Conservation (phyloP, 1,140 invertebrate genomes). For the Heliconius himera region DNA sequence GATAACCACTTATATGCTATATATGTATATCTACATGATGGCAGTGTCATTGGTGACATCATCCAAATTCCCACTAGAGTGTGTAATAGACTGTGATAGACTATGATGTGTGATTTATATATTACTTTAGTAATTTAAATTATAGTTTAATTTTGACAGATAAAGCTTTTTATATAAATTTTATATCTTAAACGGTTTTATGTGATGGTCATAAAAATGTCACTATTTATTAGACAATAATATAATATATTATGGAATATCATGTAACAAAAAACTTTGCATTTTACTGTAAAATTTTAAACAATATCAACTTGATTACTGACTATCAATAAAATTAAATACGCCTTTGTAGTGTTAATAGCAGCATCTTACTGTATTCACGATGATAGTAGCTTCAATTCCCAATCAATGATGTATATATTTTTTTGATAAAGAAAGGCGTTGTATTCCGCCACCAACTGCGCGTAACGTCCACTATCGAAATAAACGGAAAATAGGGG, state of each 20-base stretch:
- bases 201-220: slow-evolving; percentile 5
- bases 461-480: too few relatives aligned
- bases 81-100: slow-evolving; percentile 19
- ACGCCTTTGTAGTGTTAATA: too few relatives aligned
- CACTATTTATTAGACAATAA: neutral
- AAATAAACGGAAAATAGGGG: too few relatives aligned
- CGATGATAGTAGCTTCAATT: too few relatives aligned
- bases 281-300: neutral
- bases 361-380: too few relatives aligned
- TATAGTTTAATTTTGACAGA: neutral
- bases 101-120: neutral
- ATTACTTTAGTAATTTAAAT: neutral
- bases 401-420: too few relatives aligned
- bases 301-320: too few relatives aligned
- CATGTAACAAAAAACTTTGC: neutral
- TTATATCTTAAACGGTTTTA: neutral
- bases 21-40: slow-evolving; percentile 1
- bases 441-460: too few relatives aligned
- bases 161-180: neutral
- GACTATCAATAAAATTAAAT: too few relatives aligned
- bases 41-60: slow-evolving; percentile 29
- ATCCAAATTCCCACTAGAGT: slow-evolving; percentile 23
- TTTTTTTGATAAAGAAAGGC: too few relatives aligned
- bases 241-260: neutral
- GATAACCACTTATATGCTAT: neutral